These are phyloP conservation scores for Patella caerulea DNA, from an alignment of 2,888 invertebrate genomes.

Conservation along the genomic window DNA sequence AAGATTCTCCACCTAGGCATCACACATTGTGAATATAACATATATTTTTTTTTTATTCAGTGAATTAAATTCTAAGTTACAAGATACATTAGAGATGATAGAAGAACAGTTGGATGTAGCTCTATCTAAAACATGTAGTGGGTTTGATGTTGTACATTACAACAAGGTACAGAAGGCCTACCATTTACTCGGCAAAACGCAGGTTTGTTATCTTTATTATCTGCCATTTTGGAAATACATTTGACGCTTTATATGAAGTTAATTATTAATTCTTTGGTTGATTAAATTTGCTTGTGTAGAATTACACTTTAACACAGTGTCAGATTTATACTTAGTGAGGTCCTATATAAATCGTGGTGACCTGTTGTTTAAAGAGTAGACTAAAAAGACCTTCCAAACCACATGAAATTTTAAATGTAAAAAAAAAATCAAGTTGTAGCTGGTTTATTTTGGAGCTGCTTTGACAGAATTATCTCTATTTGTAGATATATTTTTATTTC, in stretches of 20 bases:
- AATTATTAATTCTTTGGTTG: no score
- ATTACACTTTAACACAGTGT: no score
- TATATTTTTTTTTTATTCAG: slow-evolving; percentile 71
- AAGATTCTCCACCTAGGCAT: background rate
- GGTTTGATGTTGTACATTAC: slow-evolving; percentile 86
- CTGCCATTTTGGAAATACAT: no score
- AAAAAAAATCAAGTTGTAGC: no score
- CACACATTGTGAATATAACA: background rate
- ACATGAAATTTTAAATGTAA: no score
- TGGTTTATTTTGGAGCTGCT: background rate
- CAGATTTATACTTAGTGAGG: no score
- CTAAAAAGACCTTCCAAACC: no score
- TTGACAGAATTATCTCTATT: background rate
- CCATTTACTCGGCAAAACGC: slow-evolving; percentile 87
- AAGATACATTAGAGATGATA: slow-evolving; percentile 90
- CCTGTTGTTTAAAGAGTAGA: no score
- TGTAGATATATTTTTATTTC: no score
- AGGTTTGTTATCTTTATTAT: slow-evolving; percentile 56
- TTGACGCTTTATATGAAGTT: no score
- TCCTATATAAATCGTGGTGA: no score
- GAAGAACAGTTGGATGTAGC: slow-evolving; percentile 92
- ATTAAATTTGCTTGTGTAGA: background rate
- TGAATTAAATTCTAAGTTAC: slow-evolving; percentile 86
- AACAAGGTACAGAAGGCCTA: slow-evolving; percentile 90
- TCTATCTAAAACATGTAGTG: slow-evolving; percentile 81